Conservation (phyloP, 2,888 invertebrate species). For the Ophraella communa region DNA sequence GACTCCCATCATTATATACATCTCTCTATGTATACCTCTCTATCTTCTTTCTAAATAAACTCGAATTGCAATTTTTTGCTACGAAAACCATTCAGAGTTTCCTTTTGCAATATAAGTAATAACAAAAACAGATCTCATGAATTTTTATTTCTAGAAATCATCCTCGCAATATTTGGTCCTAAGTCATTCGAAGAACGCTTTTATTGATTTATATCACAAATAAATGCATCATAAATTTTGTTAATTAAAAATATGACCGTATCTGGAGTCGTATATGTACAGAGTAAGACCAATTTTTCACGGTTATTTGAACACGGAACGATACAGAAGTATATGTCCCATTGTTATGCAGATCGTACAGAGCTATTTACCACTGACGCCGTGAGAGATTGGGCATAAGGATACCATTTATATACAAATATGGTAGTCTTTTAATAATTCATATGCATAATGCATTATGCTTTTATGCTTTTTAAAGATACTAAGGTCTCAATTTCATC, state of each 20-base stretch:
- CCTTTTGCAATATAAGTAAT: slow-evolving; percentile 3
- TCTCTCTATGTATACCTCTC: not conserved
- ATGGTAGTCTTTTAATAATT: not conserved
- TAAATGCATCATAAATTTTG: slow-evolving; percentile 42
- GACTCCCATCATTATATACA: not conserved
- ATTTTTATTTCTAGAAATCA: slow-evolving; percentile 32
- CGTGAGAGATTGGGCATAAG: not conserved
- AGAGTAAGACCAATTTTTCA: slow-evolving; percentile 42
- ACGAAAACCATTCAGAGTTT: slow-evolving; percentile 1
- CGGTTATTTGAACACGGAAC: slow-evolving; percentile 40
- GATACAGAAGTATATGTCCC: slow-evolving; percentile 34
- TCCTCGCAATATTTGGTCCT: slow-evolving; percentile 35
- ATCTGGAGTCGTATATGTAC: slow-evolving; percentile 39
- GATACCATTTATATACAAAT: not conserved
- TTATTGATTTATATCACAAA: slow-evolving; percentile 40
- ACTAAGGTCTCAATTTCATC: no score
- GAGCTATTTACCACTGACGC: not conserved
- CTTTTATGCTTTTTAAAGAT: no score
- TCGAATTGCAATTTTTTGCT: slow-evolving; percentile 14
- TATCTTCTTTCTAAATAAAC: not conserved
- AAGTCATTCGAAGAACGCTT: slow-evolving; percentile 35
- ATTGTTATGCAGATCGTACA: slow-evolving; percentile 37
- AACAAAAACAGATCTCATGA: slow-evolving; percentile 29
- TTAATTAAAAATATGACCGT: slow-evolving; percentile 45
- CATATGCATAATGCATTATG: not conserved